Percentiles rank a stretch among this genome's conserved stretches.
phyloP scores from a whole-genome alignment of 2,888 invertebrate species.

The Calephelis perditalis region DNA sequence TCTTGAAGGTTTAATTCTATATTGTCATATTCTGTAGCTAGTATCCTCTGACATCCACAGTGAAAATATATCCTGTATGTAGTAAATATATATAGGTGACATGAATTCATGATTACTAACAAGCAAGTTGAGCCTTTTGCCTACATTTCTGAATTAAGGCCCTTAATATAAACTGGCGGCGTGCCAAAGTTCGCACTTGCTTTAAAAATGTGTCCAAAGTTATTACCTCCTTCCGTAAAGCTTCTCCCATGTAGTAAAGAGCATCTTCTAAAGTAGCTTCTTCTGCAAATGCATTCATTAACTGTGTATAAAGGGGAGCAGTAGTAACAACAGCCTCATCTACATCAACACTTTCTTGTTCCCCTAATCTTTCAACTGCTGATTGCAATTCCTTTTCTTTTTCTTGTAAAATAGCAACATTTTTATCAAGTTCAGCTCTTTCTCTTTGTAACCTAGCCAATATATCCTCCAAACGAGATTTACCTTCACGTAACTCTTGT shows the following conservation, averaged over 20 bases:
- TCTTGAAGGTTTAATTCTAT: too few species aligned
- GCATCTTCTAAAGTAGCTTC: slow-evolving; percentile 99
- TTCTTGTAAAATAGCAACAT: slow-evolving; percentile 88
- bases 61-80: too few species aligned
- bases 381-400: slow-evolving; percentile 92
- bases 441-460: slow-evolving; percentile 87
- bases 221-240: slow-evolving; percentile 92
- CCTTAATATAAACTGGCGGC: slow-evolving; percentile 96
- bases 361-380: slow-evolving; percentile 85
- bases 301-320: slow-evolving; percentile 96
- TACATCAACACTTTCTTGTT: slow-evolving; percentile 90
- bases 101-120: slow-evolving; percentile 56
- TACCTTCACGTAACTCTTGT: slow-evolving; percentile 91
- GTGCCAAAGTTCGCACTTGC: slow-evolving; percentile 95
- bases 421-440: slow-evolving; percentile 88
- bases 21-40: too few species aligned
- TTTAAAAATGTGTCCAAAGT: slow-evolving; percentile 97
- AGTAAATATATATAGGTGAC: too few species aligned
- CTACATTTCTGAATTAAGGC: slow-evolving; percentile 98
- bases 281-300: slow-evolving; percentile 96
- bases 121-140: slow-evolving; percentile 92
- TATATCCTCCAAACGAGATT: slow-evolving; percentile 88
- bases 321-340: slow-evolving; percentile 98
- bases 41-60: too few species aligned
- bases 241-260: slow-evolving; percentile 98